phyloP scores from a whole-genome alignment of 2,113 vertebrate genomes.

The Telmatochromis bifrenatus region DNA sequence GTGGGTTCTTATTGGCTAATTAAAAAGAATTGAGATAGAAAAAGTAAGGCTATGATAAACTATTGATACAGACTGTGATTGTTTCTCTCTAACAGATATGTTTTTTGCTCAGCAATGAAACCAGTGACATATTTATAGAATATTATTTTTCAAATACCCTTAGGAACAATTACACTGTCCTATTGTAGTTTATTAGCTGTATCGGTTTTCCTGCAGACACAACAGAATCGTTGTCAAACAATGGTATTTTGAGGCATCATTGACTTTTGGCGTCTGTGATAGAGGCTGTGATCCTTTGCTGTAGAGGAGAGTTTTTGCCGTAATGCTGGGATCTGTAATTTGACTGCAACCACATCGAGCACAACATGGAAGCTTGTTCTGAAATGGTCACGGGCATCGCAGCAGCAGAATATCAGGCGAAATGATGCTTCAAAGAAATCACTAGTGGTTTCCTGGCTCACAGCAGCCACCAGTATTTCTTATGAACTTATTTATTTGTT shows the following conservation, averaged over 20 bases:
- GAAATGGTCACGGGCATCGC: conserved; percentile 7
- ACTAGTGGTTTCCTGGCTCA: conserved; percentile 35
- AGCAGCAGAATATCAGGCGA: conserved; percentile 25
- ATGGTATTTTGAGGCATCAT: conserved; percentile 6
- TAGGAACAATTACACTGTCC: neutral
- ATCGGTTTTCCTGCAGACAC: neutral
- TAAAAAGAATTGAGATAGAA: neutral
- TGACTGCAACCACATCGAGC: conserved; percentile 5
- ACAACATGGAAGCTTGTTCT: conserved; percentile 29
- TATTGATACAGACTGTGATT: neutral
- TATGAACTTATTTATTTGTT: conserved; percentile 66
- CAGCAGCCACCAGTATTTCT: conserved; percentile 48
- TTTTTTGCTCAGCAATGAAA: neutral
- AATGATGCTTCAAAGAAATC: conserved; percentile 50
- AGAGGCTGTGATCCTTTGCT: conserved; percentile 20
- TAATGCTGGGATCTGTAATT: conserved; percentile 27
- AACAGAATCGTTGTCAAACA: neutral
- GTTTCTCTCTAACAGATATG: neutral
- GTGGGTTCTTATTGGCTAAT: neutral
- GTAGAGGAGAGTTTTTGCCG: neutral
- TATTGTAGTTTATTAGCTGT: neutral
- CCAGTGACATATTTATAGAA: neutral
- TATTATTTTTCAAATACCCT: neutral
- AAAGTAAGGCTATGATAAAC: neutral
- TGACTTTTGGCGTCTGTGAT: conserved; percentile 6